These are phyloP conservation scores for Pseudomyrmex concolor DNA, from an alignment of 1,140 invertebrate genomes.

Conservation along the genomic window DNA sequence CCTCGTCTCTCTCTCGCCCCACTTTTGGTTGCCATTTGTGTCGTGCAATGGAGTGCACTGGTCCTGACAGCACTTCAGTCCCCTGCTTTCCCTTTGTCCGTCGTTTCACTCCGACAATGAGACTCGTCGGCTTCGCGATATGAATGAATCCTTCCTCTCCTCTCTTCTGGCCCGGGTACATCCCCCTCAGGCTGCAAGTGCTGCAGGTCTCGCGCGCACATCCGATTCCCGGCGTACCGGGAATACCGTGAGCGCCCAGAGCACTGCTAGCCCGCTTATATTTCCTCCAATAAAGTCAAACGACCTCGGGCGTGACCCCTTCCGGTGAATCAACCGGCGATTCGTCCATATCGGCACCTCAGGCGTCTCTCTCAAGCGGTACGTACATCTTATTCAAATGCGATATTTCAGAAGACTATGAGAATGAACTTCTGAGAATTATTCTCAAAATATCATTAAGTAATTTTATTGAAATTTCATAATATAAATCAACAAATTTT, in stretches of 20 bases:
- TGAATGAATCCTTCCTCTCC: slow-evolving; percentile 69
- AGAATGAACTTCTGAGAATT: neutral
- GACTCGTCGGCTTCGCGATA: slow-evolving; percentile 64
- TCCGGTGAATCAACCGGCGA: slow-evolving; percentile 34
- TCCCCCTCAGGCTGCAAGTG: slow-evolving; percentile 68
- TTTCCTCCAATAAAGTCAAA: slow-evolving; percentile 68
- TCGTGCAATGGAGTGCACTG: slow-evolving; percentile 72
- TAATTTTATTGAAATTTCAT: neutral
- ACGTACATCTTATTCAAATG: slow-evolving; percentile 6
- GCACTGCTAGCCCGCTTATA: slow-evolving; percentile 51
- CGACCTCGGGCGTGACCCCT: slow-evolving; percentile 61
- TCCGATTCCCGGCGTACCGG: slow-evolving; percentile 47
- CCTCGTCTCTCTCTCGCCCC: slow-evolving; percentile 59
- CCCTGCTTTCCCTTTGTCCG: slow-evolving; percentile 67
- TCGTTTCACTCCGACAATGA: slow-evolving; percentile 65
- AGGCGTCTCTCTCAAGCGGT: slow-evolving; percentile 35
- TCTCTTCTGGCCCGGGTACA: slow-evolving; percentile 28
- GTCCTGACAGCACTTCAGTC: slow-evolving; percentile 71
- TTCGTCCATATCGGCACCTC: slow-evolving; percentile 42
- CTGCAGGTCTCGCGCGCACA: slow-evolving; percentile 52
- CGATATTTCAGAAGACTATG: neutral
- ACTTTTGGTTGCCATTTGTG: slow-evolving; percentile 74
- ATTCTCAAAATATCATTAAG: neutral
- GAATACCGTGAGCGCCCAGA: slow-evolving; percentile 29
- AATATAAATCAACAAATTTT: no score